Percentiles rank a stretch among this genome's conserved stretches.
Evolutionary conservation across 2,888 invertebrate species (phyloP).

Genomic region (Synergus laeviventris): DNA sequence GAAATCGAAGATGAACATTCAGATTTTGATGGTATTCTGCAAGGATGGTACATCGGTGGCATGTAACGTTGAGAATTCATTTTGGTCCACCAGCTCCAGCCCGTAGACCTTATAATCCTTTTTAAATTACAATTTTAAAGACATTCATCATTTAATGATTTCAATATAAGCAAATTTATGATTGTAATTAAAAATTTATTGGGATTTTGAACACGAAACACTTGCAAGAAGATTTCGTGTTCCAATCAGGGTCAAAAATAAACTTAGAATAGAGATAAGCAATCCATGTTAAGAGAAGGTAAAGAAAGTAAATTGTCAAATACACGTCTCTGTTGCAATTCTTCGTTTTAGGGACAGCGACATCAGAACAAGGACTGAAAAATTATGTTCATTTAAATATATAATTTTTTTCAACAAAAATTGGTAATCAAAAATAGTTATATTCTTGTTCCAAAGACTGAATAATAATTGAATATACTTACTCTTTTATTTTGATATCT

Average conservation of each 20-base stretch:
- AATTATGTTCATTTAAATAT: neutral
- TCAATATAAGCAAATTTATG: neutral
- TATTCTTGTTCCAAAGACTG: neutral
- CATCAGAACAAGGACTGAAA: neutral
- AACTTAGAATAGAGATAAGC: neutral
- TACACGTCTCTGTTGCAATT: slow-evolving; percentile 13
- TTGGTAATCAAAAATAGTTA: neutral
- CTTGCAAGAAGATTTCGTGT: neutral
- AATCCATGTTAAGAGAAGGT: slow-evolving; percentile 12
- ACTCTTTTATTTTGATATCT: neutral
- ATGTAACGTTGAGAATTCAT: neutral
- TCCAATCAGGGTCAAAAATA: neutral
- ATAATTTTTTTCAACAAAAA: neutral
- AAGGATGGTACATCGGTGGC: slow-evolving; percentile 28
- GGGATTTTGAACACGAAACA: neutral
- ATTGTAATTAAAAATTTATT: neutral
- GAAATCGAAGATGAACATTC: slow-evolving; percentile 43
- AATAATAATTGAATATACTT: neutral
- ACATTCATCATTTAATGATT: neutral
- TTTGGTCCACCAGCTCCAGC: slow-evolving; percentile 14
- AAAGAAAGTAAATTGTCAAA: slow-evolving; percentile 19
- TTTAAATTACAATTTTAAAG: neutral
- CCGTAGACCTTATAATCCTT: neutral
- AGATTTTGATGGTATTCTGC: slow-evolving; percentile 2
- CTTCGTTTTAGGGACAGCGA: neutral